These are phyloP conservation scores for Oostethus manadensis DNA, from an alignment of 2,113 vertebrate species.

Conservation along the genomic window DNA sequence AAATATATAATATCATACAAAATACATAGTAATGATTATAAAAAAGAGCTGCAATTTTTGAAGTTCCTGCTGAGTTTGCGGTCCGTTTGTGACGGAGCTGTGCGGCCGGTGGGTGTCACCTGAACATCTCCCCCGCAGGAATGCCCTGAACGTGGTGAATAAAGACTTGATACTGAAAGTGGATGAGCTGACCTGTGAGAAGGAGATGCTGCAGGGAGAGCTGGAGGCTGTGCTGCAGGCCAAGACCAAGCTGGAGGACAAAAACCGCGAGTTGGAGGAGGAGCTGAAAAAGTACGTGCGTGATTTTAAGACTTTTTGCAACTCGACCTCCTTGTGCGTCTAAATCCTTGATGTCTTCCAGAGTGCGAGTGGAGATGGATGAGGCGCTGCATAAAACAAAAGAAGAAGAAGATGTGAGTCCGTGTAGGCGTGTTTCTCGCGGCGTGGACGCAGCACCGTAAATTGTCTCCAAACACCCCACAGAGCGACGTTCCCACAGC, in stretches of 20 bases:
- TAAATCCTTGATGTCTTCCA: constrained; percentile 48
- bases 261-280: constrained; percentile 88
- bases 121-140: constrained; percentile 67
- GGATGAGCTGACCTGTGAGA: constrained; percentile 91
- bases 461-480: not conserved
- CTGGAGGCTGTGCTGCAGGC: constrained; percentile 84
- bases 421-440: not conserved
- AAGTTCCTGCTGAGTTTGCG: not conserved
- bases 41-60: too few species aligned
- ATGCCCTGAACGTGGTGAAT: constrained; percentile 97
- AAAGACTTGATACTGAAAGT: constrained; percentile 95
- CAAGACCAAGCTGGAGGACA: constrained; percentile 85
- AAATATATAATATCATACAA: too few species aligned
- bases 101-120: not conserved
- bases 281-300: constrained; percentile 82
- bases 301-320: not conserved
- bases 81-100: not conserved
- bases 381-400: constrained; percentile 81
- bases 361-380: constrained; percentile 84
- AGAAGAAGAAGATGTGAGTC: constrained; percentile 91
- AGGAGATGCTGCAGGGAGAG: constrained; percentile 89
- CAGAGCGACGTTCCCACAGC: constrained; percentile 95
- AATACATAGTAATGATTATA: too few species aligned
- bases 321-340: not conserved
- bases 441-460: not conserved